Evolutionary conservation across 2,797 vertebrate species (phyloP).

Genomic region (Acanthis flammea): DNA sequence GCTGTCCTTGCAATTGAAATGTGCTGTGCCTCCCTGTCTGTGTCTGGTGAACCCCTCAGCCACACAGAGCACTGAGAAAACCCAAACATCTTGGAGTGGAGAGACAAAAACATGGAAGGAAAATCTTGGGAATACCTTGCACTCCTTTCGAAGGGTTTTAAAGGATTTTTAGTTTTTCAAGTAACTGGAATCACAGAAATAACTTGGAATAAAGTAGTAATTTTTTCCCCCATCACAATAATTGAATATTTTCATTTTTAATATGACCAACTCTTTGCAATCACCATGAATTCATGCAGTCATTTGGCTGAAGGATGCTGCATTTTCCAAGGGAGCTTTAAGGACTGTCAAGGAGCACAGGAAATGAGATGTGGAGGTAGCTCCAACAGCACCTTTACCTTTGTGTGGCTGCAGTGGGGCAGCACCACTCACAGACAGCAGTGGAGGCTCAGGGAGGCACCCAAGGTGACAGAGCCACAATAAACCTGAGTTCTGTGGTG

Average conservation of each 20-base stretch:
- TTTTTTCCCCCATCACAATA: background rate
- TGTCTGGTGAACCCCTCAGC: background rate
- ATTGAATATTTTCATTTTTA: background rate
- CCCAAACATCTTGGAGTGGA: background rate
- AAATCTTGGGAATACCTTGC: background rate
- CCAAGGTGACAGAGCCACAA: background rate
- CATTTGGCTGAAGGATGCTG: background rate
- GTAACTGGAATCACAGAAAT: background rate
- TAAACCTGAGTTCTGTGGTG: background rate
- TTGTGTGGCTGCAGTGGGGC: background rate
- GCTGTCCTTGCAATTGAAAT: background rate
- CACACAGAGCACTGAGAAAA: background rate
- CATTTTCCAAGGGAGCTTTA: background rate
- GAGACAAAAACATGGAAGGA: background rate
- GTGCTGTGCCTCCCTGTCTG: background rate
- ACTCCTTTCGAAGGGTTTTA: background rate
- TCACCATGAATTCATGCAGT: background rate
- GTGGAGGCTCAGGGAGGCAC: background rate
- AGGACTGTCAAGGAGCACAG: background rate
- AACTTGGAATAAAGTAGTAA: background rate
- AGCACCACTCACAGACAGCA: background rate
- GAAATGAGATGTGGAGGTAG: background rate
- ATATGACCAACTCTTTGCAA: background rate
- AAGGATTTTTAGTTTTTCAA: background rate
- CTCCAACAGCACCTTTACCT: background rate